phyloP scores from a whole-genome alignment of 2,888 invertebrate genomes.

The Drosophila emarginata region DNA sequence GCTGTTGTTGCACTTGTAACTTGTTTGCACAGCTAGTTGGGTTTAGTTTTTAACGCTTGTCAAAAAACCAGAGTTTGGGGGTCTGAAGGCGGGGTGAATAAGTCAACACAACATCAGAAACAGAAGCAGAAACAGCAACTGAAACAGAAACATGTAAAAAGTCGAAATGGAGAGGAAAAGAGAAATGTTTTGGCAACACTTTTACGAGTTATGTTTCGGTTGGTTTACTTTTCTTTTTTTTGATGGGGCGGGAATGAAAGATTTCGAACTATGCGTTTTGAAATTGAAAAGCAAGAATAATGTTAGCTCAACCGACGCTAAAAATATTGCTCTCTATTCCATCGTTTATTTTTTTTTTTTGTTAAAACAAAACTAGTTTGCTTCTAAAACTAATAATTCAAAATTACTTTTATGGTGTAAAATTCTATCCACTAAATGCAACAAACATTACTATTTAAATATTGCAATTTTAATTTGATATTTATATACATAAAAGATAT shows the following conservation, averaged over 20 bases:
- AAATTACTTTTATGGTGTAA: no score
- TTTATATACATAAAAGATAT: no score
- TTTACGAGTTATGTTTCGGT: conserved; percentile 43
- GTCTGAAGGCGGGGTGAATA: not conserved
- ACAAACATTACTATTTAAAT: no score
- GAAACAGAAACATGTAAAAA: conserved; percentile 19
- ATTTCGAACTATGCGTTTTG: conserved; percentile 26
- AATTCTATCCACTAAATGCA: no score
- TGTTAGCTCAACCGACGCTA: no score
- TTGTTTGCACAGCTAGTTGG: conserved; percentile 36
- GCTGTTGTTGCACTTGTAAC: conserved; percentile 45
- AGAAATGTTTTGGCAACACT: conserved; percentile 46
- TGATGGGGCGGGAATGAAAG: not conserved
- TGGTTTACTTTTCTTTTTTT: conserved; percentile 17
- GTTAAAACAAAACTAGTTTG: no score
- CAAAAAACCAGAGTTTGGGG: conserved; percentile 1
- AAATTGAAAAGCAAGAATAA: conserved; percentile 18
- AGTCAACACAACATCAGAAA: conserved; percentile 29
- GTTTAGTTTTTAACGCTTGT: conserved; percentile 40
- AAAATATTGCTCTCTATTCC: no score
- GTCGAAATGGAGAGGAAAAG: conserved; percentile 10
- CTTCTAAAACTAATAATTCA: no score
- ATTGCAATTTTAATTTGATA: no score
- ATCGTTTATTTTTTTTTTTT: no score
- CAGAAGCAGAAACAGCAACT: conserved; percentile 24